A percentile compares a stretch with the other conserved stretches of the same genome.
phyloP scores from a whole-genome alignment of 2,888 invertebrate genomes.

The Boloria selene region DNA sequence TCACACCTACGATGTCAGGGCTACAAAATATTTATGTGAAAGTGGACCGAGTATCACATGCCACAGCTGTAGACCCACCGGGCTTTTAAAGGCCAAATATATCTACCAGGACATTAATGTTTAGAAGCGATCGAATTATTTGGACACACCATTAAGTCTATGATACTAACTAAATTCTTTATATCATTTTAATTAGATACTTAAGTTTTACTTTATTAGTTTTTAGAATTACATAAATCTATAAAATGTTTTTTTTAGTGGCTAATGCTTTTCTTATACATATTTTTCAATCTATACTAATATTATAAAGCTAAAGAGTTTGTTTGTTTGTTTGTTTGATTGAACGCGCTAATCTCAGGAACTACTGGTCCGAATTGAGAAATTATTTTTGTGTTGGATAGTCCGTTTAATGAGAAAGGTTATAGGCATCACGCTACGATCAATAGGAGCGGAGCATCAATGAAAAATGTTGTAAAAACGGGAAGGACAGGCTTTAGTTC shows the following conservation, averaged over 20 bases:
- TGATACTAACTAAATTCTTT: constrained; percentile 8
- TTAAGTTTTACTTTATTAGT: background rate
- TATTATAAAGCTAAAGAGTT: no score
- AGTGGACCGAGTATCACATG: constrained; percentile 23
- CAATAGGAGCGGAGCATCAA: no score
- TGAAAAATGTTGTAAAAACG: no score
- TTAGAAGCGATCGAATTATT: constrained; percentile 7
- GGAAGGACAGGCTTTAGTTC: no score
- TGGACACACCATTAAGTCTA: constrained; percentile 14
- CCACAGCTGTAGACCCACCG: constrained; percentile 33
- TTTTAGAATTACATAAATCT: background rate
- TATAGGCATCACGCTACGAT: no score
- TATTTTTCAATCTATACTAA: no score
- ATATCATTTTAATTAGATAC: background rate
- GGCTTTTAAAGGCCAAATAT: constrained; percentile 20
- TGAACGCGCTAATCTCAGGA: no score
- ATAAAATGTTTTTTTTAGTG: background rate
- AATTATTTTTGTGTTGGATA: no score
- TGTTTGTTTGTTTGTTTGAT: no score
- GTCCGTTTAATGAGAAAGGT: no score
- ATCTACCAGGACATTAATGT: background rate
- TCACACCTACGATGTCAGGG: constrained; percentile 33
- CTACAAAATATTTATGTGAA: constrained; percentile 33
- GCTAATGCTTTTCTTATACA: no score
- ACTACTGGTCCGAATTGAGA: no score